A percentile compares a stretch with the other conserved stretches of the same genome.
These are phyloP conservation scores for Capra hircus DNA, from an alignment of 2,113 vertebrate genomes.

Conservation along the genomic window DNA sequence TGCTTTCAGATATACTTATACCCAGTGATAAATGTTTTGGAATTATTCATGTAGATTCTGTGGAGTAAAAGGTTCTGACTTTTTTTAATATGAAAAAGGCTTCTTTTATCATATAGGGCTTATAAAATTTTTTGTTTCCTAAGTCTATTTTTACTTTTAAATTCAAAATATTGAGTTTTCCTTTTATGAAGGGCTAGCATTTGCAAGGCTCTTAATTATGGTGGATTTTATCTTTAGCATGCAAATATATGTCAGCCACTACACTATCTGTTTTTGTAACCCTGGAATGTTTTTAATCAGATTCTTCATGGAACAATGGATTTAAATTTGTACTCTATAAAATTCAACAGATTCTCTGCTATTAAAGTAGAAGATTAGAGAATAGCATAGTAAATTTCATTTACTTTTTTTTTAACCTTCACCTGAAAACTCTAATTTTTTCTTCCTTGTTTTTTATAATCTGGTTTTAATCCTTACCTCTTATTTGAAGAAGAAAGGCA, in stretches of 20 bases:
- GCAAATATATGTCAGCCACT: conserved; percentile 67
- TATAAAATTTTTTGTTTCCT: background rate
- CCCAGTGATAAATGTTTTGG: background rate
- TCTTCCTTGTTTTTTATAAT: conserved; percentile 33
- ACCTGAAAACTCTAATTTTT: conserved; percentile 28
- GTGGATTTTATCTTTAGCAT: conserved; percentile 63
- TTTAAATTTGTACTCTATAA: conserved; percentile 66
- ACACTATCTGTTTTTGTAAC: conserved; percentile 69
- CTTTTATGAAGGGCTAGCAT: conserved; percentile 38
- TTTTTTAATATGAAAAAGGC: background rate
- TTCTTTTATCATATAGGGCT: background rate
- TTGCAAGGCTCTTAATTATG: conserved; percentile 67
- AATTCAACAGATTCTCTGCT: conserved; percentile 70
- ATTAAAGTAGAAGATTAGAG: conserved; percentile 70
- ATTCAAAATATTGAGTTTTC: conserved; percentile 56
- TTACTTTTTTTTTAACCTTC: conserved; percentile 49
- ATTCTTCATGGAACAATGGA: conserved; percentile 73
- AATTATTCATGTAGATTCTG: background rate
- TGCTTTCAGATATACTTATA: background rate
- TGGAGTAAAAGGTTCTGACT: background rate
- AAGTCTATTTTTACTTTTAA: conserved; percentile 53
- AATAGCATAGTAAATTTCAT: conserved; percentile 57
- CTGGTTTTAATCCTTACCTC: conserved; percentile 12
- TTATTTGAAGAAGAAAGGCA: conserved; percentile 18
- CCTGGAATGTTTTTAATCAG: conserved; percentile 73